Percentiles rank a stretch among this genome's conserved stretches.
These are phyloP conservation scores for Cephus runcator DNA, from an alignment of 2,888 invertebrate species.

Conservation along the genomic window DNA sequence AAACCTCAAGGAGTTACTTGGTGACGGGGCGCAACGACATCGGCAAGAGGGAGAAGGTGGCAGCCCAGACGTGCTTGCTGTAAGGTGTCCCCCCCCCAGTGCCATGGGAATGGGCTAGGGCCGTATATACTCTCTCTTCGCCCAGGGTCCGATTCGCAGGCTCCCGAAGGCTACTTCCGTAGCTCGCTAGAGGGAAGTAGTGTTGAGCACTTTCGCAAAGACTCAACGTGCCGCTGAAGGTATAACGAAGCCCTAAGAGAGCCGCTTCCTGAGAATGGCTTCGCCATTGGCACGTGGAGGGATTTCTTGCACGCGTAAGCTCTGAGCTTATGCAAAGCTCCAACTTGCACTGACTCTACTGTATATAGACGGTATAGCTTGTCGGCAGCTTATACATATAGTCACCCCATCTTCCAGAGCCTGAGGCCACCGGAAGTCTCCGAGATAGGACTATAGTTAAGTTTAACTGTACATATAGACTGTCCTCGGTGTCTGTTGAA, in stretches of 20 bases:
- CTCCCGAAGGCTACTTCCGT: neutral
- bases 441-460: neutral
- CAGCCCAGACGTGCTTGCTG: neutral
- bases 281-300: neutral
- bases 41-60: neutral
- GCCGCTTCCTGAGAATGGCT: neutral
- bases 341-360: slow-evolving; percentile 23
- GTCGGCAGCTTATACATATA: neutral
- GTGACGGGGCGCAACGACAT: neutral
- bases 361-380: neutral
- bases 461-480: neutral
- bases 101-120: neutral
- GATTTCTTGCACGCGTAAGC: slow-evolving; percentile 35
- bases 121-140: neutral
- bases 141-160: neutral
- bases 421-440: neutral
- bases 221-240: neutral
- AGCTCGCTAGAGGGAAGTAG: neutral
- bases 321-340: slow-evolving; percentile 36
- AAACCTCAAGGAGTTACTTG: neutral
- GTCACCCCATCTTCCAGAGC: neutral
- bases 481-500: neutral
- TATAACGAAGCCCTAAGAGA: neutral
- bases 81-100: neutral
- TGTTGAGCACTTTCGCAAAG: neutral